A percentile compares a stretch with the other conserved stretches of the same genome.
These are phyloP conservation scores for Eulemur mongoz DNA, from an alignment of 2,797 vertebrate species.

Conservation along the genomic window DNA sequence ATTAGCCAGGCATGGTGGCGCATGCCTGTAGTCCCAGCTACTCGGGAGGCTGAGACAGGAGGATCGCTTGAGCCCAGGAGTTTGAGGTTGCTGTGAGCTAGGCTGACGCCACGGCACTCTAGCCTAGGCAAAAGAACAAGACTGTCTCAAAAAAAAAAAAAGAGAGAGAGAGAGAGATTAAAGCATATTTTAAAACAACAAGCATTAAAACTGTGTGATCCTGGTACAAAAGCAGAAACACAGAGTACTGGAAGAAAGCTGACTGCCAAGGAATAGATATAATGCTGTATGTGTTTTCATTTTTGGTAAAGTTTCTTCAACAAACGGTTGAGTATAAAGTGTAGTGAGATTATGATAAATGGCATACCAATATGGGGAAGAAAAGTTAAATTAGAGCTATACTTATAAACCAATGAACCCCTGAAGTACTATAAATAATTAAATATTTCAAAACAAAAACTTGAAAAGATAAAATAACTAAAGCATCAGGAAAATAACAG, in stretches of 20 bases:
- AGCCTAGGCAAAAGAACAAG: too few relatives aligned
- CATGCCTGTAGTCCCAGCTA: too few relatives aligned
- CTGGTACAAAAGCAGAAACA: background rate
- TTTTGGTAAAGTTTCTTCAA: conserved; percentile 28
- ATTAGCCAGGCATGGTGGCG: too few relatives aligned
- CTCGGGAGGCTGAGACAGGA: too few relatives aligned
- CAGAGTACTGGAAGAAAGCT: background rate
- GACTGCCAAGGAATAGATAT: background rate
- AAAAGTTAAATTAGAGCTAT: background rate
- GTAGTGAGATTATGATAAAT: background rate
- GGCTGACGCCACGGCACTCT: too few relatives aligned
- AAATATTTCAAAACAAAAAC: background rate
- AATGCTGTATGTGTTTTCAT: background rate
- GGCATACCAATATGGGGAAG: background rate
- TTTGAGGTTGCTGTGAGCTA: too few relatives aligned
- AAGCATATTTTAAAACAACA: background rate
- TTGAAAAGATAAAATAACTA: background rate
- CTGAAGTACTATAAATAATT: background rate
- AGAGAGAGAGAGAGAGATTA: background rate
- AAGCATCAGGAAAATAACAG: background rate
- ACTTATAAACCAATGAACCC: background rate
- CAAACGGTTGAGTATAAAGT: background rate
- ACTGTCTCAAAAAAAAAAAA: background rate
- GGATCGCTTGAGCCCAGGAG: too few relatives aligned
- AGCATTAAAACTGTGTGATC: background rate